Evolutionary conservation across 2,113 vertebrate species (phyloP).

Genomic region (Mormyrus lacerda): DNA sequence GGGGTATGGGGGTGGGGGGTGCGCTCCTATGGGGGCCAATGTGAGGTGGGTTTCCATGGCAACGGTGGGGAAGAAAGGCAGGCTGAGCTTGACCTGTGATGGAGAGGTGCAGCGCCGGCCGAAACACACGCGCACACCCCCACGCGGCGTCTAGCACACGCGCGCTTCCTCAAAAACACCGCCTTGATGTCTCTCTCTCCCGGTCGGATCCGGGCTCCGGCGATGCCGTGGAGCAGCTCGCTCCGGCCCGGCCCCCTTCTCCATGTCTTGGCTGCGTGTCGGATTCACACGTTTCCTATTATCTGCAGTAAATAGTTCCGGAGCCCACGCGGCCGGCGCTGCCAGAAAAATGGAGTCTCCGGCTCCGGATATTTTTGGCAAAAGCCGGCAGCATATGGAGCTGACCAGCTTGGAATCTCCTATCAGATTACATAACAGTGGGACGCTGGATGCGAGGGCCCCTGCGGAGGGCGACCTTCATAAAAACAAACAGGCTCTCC

Average conservation of each 20-base stretch:
- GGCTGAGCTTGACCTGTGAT: constrained; percentile 92
- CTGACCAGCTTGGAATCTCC: constrained; percentile 62
- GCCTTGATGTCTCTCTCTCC: constrained; percentile 15
- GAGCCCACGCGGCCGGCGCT: constrained; percentile 27
- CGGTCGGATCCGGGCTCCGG: neutral
- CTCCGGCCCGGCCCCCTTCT: neutral
- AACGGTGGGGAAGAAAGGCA: constrained; percentile 76
- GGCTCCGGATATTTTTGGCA: constrained; percentile 56
- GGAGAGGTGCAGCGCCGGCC: constrained; percentile 64
- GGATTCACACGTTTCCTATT: constrained; percentile 44
- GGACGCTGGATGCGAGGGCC: constrained; percentile 53
- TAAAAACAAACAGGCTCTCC: constrained; percentile 43
- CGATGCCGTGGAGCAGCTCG: neutral
- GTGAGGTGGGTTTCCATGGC: constrained; percentile 94
- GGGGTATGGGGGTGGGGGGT: constrained; percentile 74
- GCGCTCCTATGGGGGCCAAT: constrained; percentile 78
- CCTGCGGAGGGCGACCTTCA: constrained; percentile 49
- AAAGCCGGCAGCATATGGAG: constrained; percentile 55
- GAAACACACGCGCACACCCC: constrained; percentile 36
- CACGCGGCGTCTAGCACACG: constrained; percentile 15
- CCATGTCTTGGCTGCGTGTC: constrained; percentile 29
- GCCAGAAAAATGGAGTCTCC: constrained; percentile 43
- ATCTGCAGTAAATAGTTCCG: constrained; percentile 44
- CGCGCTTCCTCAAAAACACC: constrained; percentile 8
- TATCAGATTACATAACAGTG: constrained; percentile 65